These are phyloP conservation scores for Pseudococcus jackbeardsleyi DNA, from an alignment of 2,888 invertebrate species.

Conservation along the genomic window DNA sequence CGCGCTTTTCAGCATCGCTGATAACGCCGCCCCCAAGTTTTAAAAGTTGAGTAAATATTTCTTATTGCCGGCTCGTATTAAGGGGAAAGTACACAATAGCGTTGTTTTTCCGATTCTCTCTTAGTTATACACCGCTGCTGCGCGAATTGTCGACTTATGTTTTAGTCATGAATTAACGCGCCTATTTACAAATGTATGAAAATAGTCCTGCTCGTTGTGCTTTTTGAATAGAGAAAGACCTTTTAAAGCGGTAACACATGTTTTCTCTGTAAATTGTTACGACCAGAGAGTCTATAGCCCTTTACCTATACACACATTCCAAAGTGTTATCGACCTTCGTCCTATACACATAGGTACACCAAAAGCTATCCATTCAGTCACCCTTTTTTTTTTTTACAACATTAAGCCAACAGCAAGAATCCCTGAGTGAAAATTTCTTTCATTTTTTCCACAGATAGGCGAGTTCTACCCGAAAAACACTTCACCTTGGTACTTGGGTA, in stretches of 20 bases:
- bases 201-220: conserved; percentile 15
- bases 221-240: conserved; percentile 8
- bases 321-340: conserved; percentile 5
- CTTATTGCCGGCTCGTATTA: not conserved
- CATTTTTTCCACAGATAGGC: not conserved
- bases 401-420: not conserved
- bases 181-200: conserved; percentile 43
- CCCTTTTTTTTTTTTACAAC: not conserved
- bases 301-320: not conserved
- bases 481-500: not conserved
- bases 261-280: not conserved
- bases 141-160: conserved; percentile 13
- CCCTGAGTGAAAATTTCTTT: not conserved
- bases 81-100: not conserved
- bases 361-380: not conserved
- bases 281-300: too few species aligned
- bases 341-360: not conserved
- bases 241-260: not conserved
- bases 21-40: not conserved
- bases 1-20: not conserved
- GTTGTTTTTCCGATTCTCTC: conserved; percentile 18
- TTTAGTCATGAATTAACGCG: conserved; percentile 35
- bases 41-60: conserved; percentile 5
- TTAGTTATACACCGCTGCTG: not conserved
- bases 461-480: not conserved